Conservation (phyloP, 2,113 vertebrate species). For the Sorex araneus region DNA sequence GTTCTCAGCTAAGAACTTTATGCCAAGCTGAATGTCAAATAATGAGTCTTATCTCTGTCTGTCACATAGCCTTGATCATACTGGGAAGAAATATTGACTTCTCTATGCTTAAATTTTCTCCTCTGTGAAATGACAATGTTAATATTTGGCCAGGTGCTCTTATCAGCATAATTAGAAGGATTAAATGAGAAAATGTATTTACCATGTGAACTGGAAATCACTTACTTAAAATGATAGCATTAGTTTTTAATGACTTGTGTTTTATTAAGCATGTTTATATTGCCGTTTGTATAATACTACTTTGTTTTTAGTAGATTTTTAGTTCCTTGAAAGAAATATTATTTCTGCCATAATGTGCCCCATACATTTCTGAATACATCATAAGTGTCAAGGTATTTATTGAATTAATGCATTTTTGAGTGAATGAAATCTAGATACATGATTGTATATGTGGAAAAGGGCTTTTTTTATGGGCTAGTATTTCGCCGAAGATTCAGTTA, state of each 20-base stretch:
- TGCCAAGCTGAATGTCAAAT: not conserved
- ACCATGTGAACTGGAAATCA: conserved; percentile 52
- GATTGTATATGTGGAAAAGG: not conserved
- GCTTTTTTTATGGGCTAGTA: conserved; percentile 51
- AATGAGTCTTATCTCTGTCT: not conserved
- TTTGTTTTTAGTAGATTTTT: not conserved
- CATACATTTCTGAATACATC: conserved; percentile 6
- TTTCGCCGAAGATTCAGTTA: conserved; percentile 61
- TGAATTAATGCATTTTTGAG: conserved; percentile 21
- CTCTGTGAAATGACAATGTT: conserved; percentile 11
- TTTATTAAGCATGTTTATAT: not conserved
- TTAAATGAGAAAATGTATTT: conserved; percentile 46
- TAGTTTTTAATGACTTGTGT: conserved; percentile 19
- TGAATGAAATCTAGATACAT: conserved; percentile 41
- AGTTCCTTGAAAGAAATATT: conserved; percentile 23
- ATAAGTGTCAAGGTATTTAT: not conserved
- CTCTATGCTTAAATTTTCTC: not conserved
- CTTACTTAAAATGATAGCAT: not conserved
- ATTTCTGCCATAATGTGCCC: not conserved
- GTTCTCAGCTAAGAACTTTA: not conserved
- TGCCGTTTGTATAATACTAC: not conserved
- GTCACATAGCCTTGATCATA: conserved; percentile 1
- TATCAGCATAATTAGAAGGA: not conserved
- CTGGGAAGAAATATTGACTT: not conserved
- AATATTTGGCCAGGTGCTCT: not conserved